Evolutionary conservation across 2,888 invertebrate species (phyloP), one percentile per base, ranked within the genome.

Genomic region (Dicroscelio sp.): DNA sequence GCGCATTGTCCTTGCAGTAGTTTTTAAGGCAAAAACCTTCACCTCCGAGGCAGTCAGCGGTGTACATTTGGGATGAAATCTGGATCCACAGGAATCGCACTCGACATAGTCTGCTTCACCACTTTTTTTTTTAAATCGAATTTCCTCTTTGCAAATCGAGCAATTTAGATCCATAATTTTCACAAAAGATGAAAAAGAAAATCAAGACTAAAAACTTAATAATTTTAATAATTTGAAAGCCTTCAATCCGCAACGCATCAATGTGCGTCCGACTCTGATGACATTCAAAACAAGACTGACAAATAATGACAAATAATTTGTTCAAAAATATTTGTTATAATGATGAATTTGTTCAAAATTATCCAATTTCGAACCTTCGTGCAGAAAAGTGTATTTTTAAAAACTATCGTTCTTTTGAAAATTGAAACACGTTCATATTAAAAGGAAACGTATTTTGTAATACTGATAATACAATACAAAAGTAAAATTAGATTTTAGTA

Each of bases 261-360:
- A 17, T 58, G 58, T 58, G n/a, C 58, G 58, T 6, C 58, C 58
- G 58, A 58, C 58, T 58, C 58, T 23, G 58, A 58, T 23, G 58
- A 23, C 58, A 23, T n/a, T 58, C 58, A 58, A 58, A 58, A 58
- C 58, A 58, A 58, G 58, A 58, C 58, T 58, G 43, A 43, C 14
- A 43, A n/a, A n/a, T n/a, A n/a, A n/a, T n/a, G n/a, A n/a, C n/a
- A n/a, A n/a, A 20, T 55, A 6, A n/a, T 55, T n/a, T 14, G 14
- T 38, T 38, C 43, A 38, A 38, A 38, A 38, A n/a, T n/a, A n/a
- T n/a, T n/a, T n/a, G n/a, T n/a, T n/a, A n/a, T n/a, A n/a, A n/a
- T n/a, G n/a, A 12, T 38, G 43, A 14, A 38, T 38, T 38, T 14
- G 43, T 38, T 38, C 43, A 38, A 38, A 38, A n/a, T n/a, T n/a